Base-by-base conservation (phyloP, 2,113 vertebrate genomes). In the Campylorhamphus procurvoides region DNA sequence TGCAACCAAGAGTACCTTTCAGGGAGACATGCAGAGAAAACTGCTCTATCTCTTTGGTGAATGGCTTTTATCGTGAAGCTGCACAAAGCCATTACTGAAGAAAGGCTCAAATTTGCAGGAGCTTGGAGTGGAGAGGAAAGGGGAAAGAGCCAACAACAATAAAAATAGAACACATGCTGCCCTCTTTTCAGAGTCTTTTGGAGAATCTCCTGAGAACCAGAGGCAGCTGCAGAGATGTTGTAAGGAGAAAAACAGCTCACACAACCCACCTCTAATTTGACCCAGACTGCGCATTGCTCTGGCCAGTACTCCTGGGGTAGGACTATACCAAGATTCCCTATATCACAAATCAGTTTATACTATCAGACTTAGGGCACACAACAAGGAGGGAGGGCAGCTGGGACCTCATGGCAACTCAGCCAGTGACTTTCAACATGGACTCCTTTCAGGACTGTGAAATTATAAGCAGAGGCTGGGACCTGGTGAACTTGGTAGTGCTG, bases 41-140 rank as follows among this genome's bases (percentile, higher is more conserved):
- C 67, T 77, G 59, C 20, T 79, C 35, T 85, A 76, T 88, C 76
- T 95, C 68, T 83, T 81, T 93, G 56, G 87, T 84, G 73, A 80
- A 90, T 94, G 79, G 84, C 79, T 95, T 93, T 95, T 96, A 94
- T 92, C 10, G 1, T 86, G 92, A 93, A 95, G 59, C 47, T 77
- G 55, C 72, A 91, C 68, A 74, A 93, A 96, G 44, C 63, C 68
- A 78, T 96, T 93, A 95, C 79, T 52, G 37, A 94, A 74, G 72
- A 93, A 90, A 91, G 63, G 33, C 55, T 83, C 75, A 94, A 77
- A 89, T 96, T 89, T 78, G 18, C 22, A 33, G 40, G 31, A 81
- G 52, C 40, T 71, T 63, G 24, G 50, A 90, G 37, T 2, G 4
- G 7, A 31, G 14, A 74, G 52, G 50, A 72, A 85, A 83, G 13